Base-by-base conservation (phyloP, 2,797 vertebrate genomes). In the Orestias chungarensis region DNA sequence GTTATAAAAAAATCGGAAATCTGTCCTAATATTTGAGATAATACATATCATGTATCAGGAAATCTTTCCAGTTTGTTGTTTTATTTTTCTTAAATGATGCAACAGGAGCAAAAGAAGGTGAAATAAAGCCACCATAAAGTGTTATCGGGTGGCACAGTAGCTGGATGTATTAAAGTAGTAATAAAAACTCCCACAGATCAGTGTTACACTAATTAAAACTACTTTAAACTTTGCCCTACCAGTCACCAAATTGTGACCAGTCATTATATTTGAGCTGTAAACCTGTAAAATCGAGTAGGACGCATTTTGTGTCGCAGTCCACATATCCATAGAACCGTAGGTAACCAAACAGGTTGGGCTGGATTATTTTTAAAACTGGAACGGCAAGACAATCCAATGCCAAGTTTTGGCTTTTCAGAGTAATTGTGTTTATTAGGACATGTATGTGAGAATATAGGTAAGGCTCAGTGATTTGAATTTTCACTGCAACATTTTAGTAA, bases 281-380 rank as follows among this genome's bases (percentile, higher is more conserved):
- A 55, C 44, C 38, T 38, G 11, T 20, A 14, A 20, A 18, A 17
- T 0, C 0, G 2, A 2, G 31, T 23, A 38, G 31, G 23, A 65
- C n/a, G 1, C n/a, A 42, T 40, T 15, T 4, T 38, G 9, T 23
- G 10, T 17, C 55, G 23, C 29, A 29, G 52, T 17, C 64, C 11
- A 3, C 25, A 6, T 64, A 46, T 66, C 65, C 65, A 0, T 65
- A 1, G 20, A 18, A 9, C 11, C 42, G 29, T 29, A 52, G 43
- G 74, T 73, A 8, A 49, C 38, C 10, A 27, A 86, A 73, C 89
- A 77, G 76, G 66, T 88, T 70, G 71, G 76, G 65, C 83, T 52
- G 73, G 80, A 78, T 80, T n/a, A 15, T 1, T 31, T 23, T 3
- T 44, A 14, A 85, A 85, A 81, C 61, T 15, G 55, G 81, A 85